These are phyloP conservation scores for Melozone crissalis DNA, from an alignment of 2,113 vertebrate genomes.

Conservation along the genomic window DNA sequence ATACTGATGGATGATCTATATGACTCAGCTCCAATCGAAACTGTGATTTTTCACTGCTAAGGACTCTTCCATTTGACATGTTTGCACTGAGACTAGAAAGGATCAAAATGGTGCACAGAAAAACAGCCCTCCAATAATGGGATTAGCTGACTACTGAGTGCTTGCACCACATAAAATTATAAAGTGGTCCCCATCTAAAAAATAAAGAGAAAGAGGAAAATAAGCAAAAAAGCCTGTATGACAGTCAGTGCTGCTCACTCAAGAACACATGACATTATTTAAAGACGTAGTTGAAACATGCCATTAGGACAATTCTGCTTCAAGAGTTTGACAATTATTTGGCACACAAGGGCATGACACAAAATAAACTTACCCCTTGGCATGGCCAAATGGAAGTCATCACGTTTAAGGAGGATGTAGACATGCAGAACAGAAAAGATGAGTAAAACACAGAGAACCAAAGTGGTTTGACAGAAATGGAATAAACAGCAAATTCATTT, in stretches of 20 bases:
- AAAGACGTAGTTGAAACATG: rapidly evolving
- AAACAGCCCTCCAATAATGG: neutral
- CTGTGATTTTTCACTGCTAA: slow-evolving; percentile 60
- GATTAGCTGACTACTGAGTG: neutral
- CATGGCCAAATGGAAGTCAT: neutral
- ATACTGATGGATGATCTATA: slow-evolving; percentile 38
- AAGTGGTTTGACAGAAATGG: neutral
- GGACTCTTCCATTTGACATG: neutral
- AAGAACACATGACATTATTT: neutral
- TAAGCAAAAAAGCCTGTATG: neutral
- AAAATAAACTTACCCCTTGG: neutral
- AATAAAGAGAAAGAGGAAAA: neutral
- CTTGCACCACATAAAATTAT: neutral
- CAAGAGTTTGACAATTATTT: neutral
- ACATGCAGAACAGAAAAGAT: neutral
- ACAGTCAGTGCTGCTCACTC: neutral
- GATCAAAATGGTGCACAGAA: neutral
- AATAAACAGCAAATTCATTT: neutral
- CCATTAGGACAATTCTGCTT: neutral
- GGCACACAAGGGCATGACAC: neutral
- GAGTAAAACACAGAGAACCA: neutral
- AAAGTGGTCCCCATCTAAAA: neutral
- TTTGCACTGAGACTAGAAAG: neutral
- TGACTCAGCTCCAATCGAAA: slow-evolving; percentile 43
- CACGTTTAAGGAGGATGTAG: neutral